Conservation (phyloP, 2,888 invertebrate species). For the Hirtodrosophila alboralis region DNA sequence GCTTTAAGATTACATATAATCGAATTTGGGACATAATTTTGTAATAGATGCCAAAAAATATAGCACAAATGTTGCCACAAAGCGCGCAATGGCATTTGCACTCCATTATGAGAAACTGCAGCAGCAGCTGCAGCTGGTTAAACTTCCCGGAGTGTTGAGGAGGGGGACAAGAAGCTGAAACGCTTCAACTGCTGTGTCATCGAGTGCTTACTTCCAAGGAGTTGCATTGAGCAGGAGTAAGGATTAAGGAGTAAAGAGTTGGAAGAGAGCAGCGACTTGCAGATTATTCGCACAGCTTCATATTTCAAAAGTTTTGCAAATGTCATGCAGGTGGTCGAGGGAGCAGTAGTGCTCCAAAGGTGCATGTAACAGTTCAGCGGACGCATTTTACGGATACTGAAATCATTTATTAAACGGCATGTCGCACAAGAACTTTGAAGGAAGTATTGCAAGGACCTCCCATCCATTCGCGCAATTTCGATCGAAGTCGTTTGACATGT, state of each 20-base stretch:
- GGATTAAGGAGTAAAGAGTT: not conserved
- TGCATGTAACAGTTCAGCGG: conserved; percentile 23
- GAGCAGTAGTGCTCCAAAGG: conserved; percentile 1
- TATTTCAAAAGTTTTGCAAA: conserved; percentile 59
- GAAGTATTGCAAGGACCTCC: no score
- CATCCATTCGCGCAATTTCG: conserved; percentile 4
- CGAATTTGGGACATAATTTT: no score
- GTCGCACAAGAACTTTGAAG: conserved; percentile 2
- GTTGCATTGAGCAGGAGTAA: conserved; percentile 1
- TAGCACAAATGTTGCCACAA: conserved; percentile 7
- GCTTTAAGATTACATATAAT: no score
- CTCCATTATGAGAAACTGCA: conserved; percentile 16
- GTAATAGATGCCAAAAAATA: conserved; percentile 3
- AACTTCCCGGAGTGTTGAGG: not conserved
- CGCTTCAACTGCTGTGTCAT: conserved; percentile 50
- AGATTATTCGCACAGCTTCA: conserved; percentile 61
- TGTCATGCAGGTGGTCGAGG: conserved; percentile 54
- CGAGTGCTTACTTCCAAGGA: conserved; percentile 38
- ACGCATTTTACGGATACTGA: conserved; percentile 32
- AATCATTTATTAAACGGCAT: conserved; percentile 47
- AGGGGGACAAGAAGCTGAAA: not conserved
- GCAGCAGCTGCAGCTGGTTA: conserved; percentile 6
- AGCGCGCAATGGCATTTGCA: conserved; percentile 11
- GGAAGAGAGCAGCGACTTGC: conserved; percentile 5
- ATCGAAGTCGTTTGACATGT: conserved; percentile 44